Percentiles rank a stretch among this genome's conserved stretches.
These are phyloP conservation scores for Busseola fusca DNA, from an alignment of 2,888 invertebrate species.

Conservation along the genomic window DNA sequence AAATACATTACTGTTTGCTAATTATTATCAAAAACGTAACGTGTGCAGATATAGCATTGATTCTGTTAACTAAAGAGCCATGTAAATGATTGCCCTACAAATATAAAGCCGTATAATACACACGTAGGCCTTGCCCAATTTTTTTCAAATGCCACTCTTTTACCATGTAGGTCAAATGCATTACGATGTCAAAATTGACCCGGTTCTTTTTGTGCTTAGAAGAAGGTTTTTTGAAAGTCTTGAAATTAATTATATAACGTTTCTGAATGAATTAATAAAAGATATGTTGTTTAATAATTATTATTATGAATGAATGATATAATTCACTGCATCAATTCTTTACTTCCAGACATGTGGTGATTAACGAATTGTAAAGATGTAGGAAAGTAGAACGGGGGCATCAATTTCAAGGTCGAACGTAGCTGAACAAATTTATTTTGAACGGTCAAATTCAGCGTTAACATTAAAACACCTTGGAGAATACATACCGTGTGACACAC, in stretches of 20 bases:
- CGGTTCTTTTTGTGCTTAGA: slow-evolving; percentile 73
- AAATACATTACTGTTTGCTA: slow-evolving; percentile 21
- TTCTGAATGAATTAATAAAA: slow-evolving; percentile 20
- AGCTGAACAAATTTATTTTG: slow-evolving; percentile 81
- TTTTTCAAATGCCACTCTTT: slow-evolving; percentile 79
- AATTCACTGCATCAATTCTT: slow-evolving; percentile 62
- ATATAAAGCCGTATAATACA: slow-evolving; percentile 59
- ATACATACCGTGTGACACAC: slow-evolving; percentile 66
- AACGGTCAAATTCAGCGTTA: slow-evolving; percentile 74
- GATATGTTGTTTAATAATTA: slow-evolving; percentile 21
- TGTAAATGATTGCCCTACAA: slow-evolving; percentile 58
- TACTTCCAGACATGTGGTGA: slow-evolving; percentile 75
- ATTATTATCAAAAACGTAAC: slow-evolving; percentile 43
- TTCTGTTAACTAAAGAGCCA: slow-evolving; percentile 41
- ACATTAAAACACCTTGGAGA: slow-evolving; percentile 72
- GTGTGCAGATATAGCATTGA: slow-evolving; percentile 50
- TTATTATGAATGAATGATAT: slow-evolving; percentile 41
- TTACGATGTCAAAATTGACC: slow-evolving; percentile 85
- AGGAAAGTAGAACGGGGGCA: slow-evolving; percentile 86
- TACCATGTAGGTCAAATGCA: slow-evolving; percentile 84
- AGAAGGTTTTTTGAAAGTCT: slow-evolving; percentile 64
- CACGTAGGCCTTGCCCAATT: slow-evolving; percentile 70
- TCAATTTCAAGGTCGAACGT: slow-evolving; percentile 83
- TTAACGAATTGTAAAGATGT: slow-evolving; percentile 85
- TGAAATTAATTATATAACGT: slow-evolving; percentile 47